Conservation (phyloP, 2,113 vertebrate genomes). For the Monarcha castaneiventris region DNA sequence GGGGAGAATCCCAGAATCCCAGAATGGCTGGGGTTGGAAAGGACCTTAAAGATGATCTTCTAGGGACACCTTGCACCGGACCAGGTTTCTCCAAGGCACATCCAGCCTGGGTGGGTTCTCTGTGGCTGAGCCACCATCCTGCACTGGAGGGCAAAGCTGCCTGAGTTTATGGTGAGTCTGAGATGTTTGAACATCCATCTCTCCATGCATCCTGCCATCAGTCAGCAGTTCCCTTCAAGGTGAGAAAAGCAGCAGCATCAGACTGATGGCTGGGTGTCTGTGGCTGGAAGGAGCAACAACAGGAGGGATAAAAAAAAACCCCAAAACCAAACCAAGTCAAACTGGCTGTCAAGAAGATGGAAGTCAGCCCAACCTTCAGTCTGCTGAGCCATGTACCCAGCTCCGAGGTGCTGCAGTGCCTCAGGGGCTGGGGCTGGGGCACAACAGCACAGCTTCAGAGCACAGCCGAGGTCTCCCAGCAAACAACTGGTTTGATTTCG, state of each 20-base stretch:
- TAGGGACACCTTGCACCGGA: not conserved
- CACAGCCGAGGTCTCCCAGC: rapidly evolving
- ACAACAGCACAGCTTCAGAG: not conserved
- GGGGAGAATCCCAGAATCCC: not conserved
- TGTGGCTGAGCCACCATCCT: not conserved
- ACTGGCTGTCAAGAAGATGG: not conserved
- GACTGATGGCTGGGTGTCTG: not conserved
- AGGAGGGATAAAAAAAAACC: rapidly evolving
- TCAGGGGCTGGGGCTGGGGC: not conserved
- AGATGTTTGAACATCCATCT: not conserved
- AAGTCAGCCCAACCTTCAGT: not conserved
- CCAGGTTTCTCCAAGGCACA: not conserved
- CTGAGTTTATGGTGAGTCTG: not conserved
- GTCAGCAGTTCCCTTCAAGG: not conserved
- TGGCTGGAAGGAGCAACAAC: not conserved
- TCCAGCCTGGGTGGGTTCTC: not conserved
- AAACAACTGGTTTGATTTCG: not conserved
- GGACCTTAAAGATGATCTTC: not conserved
- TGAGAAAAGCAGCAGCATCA: not conserved
- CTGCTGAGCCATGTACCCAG: rapidly evolving
- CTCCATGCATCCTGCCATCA: not conserved
- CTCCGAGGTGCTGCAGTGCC: not conserved
- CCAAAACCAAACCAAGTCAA: not conserved
- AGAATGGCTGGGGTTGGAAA: not conserved
- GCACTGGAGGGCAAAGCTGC: not conserved